Evolutionary conservation across 2,888 invertebrate species (phyloP).

Genomic region (Halictus ligatus): DNA sequence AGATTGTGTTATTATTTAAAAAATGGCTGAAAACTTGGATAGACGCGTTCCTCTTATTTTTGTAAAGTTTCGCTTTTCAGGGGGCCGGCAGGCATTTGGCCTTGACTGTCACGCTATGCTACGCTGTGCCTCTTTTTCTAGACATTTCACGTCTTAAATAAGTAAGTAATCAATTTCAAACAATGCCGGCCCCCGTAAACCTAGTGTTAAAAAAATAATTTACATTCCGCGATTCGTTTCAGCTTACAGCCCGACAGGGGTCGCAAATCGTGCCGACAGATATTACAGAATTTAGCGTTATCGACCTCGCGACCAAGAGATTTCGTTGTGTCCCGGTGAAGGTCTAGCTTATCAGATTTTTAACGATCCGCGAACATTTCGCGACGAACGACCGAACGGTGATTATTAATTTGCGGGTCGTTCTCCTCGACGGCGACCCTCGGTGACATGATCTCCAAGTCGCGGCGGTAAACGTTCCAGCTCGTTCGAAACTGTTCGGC

Average conservation of each 20-base stretch:
- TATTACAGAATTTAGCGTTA: not conserved
- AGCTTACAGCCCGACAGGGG: not conserved
- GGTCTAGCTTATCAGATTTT: constrained; percentile 12
- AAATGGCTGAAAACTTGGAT: too few species aligned
- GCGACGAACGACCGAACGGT: constrained; percentile 20
- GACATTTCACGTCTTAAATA: too few species aligned
- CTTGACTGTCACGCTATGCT: too few species aligned
- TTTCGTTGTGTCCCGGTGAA: not conserved
- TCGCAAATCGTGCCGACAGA: not conserved
- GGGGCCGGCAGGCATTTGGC: too few species aligned
- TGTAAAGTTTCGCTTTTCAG: too few species aligned
- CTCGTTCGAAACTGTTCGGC: not conserved
- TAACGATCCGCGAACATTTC: constrained; percentile 2
- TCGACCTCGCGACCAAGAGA: not conserved
- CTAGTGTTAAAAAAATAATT: constrained; percentile 43
- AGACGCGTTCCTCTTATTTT: too few species aligned
- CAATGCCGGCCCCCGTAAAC: too few species aligned
- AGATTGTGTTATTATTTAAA: too few species aligned
- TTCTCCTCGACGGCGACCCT: not conserved
- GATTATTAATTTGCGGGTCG: not conserved
- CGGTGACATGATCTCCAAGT: not conserved
- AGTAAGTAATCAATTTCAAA: too few species aligned
- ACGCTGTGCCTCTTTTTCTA: too few species aligned
- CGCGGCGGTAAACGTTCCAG: constrained; percentile 5
- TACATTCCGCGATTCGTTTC: not conserved